Conservation (phyloP, 2,797 vertebrate species). For the Pygocentrus nattereri region DNA sequence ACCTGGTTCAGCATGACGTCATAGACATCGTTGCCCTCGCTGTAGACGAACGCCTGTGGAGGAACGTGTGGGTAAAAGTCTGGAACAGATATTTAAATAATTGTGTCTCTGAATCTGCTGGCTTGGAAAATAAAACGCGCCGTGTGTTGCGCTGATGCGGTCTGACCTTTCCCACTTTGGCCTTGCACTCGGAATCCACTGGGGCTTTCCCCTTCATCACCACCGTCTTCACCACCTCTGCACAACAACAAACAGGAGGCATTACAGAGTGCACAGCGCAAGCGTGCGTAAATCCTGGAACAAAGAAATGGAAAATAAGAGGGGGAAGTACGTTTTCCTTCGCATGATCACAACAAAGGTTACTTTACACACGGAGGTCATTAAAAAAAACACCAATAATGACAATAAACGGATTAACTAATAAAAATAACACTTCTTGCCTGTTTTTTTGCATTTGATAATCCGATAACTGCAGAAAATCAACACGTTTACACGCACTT, state of each 20-base stretch:
- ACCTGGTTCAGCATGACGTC: constrained; percentile 94
- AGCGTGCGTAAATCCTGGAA: neutral
- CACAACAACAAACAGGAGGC: constrained; percentile 1
- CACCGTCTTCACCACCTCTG: constrained; percentile 85
- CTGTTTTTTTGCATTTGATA: too few species aligned
- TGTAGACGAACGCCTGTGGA: constrained; percentile 86
- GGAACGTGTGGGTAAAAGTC: neutral
- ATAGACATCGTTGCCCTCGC: constrained; percentile 84
- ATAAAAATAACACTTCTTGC: too few species aligned
- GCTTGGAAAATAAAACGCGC: neutral
- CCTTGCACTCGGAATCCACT: constrained; percentile 86
- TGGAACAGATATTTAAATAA: too few species aligned
- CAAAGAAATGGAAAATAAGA: too few species aligned
- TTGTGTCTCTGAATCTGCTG: too few species aligned
- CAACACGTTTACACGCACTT: too few species aligned
- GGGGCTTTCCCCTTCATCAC: constrained; percentile 91
- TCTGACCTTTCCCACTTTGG: constrained; percentile 83
- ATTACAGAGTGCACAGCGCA: neutral
- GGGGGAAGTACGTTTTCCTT: too few species aligned
- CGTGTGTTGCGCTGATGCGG: neutral
- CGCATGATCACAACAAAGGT: too few species aligned
- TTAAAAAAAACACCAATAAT: too few species aligned
- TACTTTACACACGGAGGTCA: too few species aligned
- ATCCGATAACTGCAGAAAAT: too few species aligned
- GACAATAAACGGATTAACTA: too few species aligned